Evolutionary conservation across 1,140 invertebrate species (phyloP), one percentile per base, ranked within the genome.

Genomic region (Cataglyphis hispanica): DNA sequence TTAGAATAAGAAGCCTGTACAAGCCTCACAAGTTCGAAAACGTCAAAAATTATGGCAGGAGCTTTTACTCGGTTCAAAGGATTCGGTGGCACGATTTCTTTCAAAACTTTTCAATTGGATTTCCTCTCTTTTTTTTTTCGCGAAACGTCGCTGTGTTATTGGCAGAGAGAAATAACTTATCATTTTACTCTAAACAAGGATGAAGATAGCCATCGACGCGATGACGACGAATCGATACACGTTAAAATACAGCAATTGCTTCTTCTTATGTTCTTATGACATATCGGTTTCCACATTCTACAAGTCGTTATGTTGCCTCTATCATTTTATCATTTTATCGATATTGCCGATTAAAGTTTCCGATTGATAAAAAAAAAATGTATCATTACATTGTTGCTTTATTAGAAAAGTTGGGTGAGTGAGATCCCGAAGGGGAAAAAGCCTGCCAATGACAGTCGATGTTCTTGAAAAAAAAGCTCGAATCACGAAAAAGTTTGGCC

Each of bases 401-500:
- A 76, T 77, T 77, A 77, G 58, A 46, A 27, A 64, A 76, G 34
- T 84, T 64, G 13, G 16, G 46, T 46, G 63, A 46, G 22, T 63
- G 25, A 64, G 25, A 53, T 43, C 7, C 19, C n/a, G 2, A 10
- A 1, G 10, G 6, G 27, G 16, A 2, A 56, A 60, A 86, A 77
- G 53, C 58, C 64, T 50, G 61, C 58, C 66, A 4, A 37, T 50
- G 70, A 37, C 40, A 37, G 43, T 50, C 46, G n/a, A 70, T 58
- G 56, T 67, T 77, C 7, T 2, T 5, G 70, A 84, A 84, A 43
- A 50, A 81, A 83, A 89, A 89, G 81, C 56, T 56, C 7, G 10
- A 80, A 74, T 87, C 78, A 60, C 61, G 22, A 16, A n/a, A 46
- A 89, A 80, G 77, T 90, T 76, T 61, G 56, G 53, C 25, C 43